Base-by-base conservation (phyloP, 2,797 vertebrate species). In the Chaunax sp. region DNA sequence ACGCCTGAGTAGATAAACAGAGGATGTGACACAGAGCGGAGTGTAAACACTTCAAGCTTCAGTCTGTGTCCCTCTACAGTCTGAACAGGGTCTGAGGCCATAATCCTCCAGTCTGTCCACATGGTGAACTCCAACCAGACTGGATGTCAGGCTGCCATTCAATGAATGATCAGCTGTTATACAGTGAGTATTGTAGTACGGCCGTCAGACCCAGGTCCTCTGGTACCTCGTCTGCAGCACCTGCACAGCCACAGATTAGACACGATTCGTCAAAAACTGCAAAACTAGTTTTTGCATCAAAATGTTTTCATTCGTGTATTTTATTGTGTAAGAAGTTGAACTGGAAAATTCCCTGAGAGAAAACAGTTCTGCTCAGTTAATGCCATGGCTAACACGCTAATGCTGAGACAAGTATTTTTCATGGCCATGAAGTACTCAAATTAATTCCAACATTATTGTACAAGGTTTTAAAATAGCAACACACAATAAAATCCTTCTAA, bases 1-100 rank as follows among this genome's bases (percentile, higher is more conserved):
- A n/a, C n/a, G n/a, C n/a, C n/a, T n/a, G 64, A 16, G 12, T 49
- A 72, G 62, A 72, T 71, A 74, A 72, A 77, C 60, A 77, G 72
- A 69, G 35, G 40, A 47, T 68, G 33, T 71, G 33, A 69, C 64
- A 64, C 47, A 25, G 46, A 14, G 11, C 1, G 11, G 5, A 12
- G 7, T 12, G 35, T 37, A 12, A 37, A 37, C 35, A 14, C 2
- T 12, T 3, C 1, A 37, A 7, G 35, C 10, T 8, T 37, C 35
- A 30, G 28, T n/a, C n/a, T n/a, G n/a, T n/a, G n/a, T n/a, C n/a
- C n/a, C n/a, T n/a, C n/a, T n/a, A n/a, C n/a, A n/a, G n/a, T n/a
- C n/a, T n/a, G n/a, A n/a, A n/a, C 28, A 9, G 9, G 28, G 28
- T 14, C 46, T 55, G n/a, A 5, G n/a, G 10, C 6, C 8, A 6